Conservation (phyloP, 2,113 vertebrate species). For the Rhea americana region DNA sequence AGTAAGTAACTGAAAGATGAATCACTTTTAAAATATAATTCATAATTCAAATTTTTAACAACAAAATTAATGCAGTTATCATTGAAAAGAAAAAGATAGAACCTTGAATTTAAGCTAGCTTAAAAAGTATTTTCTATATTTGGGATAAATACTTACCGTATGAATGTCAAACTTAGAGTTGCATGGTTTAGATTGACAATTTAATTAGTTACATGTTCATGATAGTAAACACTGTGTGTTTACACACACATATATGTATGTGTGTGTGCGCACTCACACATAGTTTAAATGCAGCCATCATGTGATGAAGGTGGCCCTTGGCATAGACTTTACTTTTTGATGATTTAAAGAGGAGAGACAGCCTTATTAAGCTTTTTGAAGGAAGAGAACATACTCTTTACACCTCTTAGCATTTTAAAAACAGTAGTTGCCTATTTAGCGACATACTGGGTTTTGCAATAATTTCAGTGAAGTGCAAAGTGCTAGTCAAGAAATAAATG, state of each 20-base stretch:
- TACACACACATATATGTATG: background rate
- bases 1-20: constrained; percentile 76
- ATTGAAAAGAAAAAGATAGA: background rate
- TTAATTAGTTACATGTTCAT: background rate
- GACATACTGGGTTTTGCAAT: background rate
- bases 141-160: background rate
- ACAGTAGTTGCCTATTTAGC: background rate
- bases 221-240: background rate
- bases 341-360: too few relatives aligned
- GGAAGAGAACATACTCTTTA: background rate
- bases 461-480: background rate
- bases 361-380: background rate
- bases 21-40: background rate
- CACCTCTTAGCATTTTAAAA: background rate
- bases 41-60: background rate
- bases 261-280: too few relatives aligned
- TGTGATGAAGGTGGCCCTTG: background rate
- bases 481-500: background rate
- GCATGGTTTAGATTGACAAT: background rate
- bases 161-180: rapidly evolving
- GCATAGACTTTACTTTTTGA: background rate
- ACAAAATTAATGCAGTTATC: background rate
- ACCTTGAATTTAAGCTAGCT: background rate
- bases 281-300: too few relatives aligned
- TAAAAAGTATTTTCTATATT: background rate